Evolutionary conservation across 1,140 invertebrate genomes (phyloP).

Genomic region (Zeugodacus cucurbitae): DNA sequence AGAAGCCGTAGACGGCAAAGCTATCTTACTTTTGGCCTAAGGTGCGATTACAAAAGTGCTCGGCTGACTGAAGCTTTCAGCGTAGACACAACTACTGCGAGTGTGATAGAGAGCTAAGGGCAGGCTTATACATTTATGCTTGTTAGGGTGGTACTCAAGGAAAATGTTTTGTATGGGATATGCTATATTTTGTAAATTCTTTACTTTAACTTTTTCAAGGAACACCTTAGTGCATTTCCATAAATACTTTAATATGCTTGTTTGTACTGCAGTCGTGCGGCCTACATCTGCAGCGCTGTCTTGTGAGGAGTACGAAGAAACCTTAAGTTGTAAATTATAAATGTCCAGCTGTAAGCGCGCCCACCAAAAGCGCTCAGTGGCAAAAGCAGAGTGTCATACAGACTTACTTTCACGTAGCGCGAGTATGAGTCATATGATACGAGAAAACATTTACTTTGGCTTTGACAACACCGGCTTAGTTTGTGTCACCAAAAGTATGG

Average conservation of each 20-base stretch:
- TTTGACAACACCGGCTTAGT: neutral
- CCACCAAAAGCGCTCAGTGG: neutral
- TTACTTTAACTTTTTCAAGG: neutral
- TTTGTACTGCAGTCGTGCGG: neutral
- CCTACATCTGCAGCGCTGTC: neutral
- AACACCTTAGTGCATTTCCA: neutral
- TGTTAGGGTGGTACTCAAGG: neutral
- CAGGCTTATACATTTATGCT: neutral
- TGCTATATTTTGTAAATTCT: too few relatives aligned
- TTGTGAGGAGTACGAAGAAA: neutral
- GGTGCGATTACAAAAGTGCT: neutral
- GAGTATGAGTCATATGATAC: neutral
- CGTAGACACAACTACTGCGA: neutral
- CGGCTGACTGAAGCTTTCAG: neutral
- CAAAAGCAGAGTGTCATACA: neutral
- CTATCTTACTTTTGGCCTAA: neutral
- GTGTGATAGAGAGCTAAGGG: neutral
- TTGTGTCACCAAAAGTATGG: neutral
- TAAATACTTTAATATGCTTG: neutral
- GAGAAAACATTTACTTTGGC: neutral
- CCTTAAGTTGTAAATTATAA: constrained; percentile 17
- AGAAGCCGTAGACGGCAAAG: neutral
- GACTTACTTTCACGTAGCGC: neutral
- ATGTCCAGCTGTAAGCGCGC: neutral
- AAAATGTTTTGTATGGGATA: too few relatives aligned